Evolutionary conservation across 2,113 vertebrate genomes (phyloP).

Genomic region (Rousettus leschenaultii): DNA sequence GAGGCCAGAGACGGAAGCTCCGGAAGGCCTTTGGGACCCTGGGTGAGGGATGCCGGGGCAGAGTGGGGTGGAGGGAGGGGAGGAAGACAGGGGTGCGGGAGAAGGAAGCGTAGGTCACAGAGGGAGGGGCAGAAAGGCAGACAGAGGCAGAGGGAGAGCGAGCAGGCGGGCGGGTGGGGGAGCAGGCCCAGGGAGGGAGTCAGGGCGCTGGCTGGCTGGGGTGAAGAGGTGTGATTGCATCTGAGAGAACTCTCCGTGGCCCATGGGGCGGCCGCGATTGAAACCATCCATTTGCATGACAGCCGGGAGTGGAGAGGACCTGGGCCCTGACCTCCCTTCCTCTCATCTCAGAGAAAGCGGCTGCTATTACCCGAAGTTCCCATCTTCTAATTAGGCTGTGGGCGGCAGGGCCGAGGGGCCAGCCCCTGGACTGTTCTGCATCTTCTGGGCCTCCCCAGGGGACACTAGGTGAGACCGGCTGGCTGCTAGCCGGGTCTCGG

Average conservation of each 20-base stretch:
- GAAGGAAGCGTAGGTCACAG: neutral
- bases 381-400: neutral
- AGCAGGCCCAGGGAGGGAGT: neutral
- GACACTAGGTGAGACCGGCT: neutral
- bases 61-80: neutral
- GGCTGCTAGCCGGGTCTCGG: neutral
- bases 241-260: neutral
- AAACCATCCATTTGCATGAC: neutral
- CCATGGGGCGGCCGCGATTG: neutral
- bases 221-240: neutral
- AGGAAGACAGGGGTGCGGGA: neutral
- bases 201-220: fast-evolving
- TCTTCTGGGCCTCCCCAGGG: neutral
- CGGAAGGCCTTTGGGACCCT: fast-evolving
- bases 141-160: neutral
- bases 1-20: fast-evolving
- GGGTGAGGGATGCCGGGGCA: too few species aligned
- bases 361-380: neutral
- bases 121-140: neutral
- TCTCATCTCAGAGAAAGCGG: neutral
- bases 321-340: neutral
- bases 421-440: neutral
- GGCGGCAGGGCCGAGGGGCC: fast-evolving
- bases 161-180: too few species aligned
- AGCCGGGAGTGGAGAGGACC: neutral